These are phyloP conservation scores for Bombus waltoni DNA, from an alignment of 1,140 invertebrate genomes.

Conservation along the genomic window DNA sequence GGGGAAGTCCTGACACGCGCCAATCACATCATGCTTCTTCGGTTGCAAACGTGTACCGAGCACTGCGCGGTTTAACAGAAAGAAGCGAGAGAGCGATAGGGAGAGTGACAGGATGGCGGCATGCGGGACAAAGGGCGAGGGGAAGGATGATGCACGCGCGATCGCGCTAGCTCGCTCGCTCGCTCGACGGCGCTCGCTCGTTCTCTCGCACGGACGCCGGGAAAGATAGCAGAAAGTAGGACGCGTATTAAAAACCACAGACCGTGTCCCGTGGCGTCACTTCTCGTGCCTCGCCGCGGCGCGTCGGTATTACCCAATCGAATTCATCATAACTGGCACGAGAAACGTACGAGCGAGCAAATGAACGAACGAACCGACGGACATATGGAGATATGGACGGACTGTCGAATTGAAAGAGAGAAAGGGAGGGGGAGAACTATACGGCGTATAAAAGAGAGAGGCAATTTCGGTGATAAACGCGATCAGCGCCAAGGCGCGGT, in stretches of 20 bases:
- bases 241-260: constrained; percentile 81
- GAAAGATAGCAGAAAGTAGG: constrained; percentile 80
- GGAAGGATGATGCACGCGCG: constrained; percentile 47
- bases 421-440: background rate
- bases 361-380: background rate
- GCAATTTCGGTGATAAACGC: constrained; percentile 37
- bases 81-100: constrained; percentile 27
- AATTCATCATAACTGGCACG: constrained; percentile 79
- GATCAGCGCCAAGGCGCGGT: constrained; percentile 44
- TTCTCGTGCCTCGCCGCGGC: constrained; percentile 63
- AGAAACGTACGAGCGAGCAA: constrained; percentile 53
- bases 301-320: constrained; percentile 78
- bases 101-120: constrained; percentile 35
- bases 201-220: constrained; percentile 29
- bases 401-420: constrained; percentile 14
- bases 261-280: constrained; percentile 79
- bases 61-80: background rate
- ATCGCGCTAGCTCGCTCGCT: constrained; percentile 39
- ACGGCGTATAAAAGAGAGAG: constrained; percentile 8
- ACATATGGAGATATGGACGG: background rate
- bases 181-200: background rate
- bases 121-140: constrained; percentile 24
- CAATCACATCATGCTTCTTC: constrained; percentile 64
- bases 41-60: constrained; percentile 45
- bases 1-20: constrained; percentile 62